Evolutionary conservation across 2,888 invertebrate species (phyloP), one percentile per base, ranked within the genome.

Genomic region (Pseudococcus longispinus): DNA sequence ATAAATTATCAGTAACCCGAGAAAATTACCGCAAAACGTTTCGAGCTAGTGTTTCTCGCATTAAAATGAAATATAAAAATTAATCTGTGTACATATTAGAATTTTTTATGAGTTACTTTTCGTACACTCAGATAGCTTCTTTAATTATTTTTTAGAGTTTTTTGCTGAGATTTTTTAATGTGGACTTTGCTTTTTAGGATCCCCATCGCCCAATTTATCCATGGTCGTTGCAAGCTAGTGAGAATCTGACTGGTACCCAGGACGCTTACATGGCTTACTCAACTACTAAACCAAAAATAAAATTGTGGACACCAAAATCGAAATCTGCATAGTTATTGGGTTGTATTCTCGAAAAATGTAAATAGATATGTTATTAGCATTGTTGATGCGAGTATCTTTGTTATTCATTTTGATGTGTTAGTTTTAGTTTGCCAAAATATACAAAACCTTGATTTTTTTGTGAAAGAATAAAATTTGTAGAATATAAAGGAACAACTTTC

Each of bases 261-360:
- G 91, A 91, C 77, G 94, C 95, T 89, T 99, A 97, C 90, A 94
- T 95, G 89, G 98, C 99, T 0, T 99, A 98, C 91, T 94, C 94
- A 89, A 99, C 99, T 2, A 96, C 96, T 0, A 91, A 91, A 32
- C 94, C 96, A 0, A 99, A 98, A 92, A 93, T 99, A 46, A 93
- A 98, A 90, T 92, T 96, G 2, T 99, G 99, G 99, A 90, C 91
- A 85, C 94, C 94, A 18, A 86, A 86, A 80, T 86, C 86, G 26
- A 80, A 80, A 80, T 20, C 77, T 80, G 23, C 20, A 20, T 80
- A 42, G 13, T 80, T 80, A 13, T 29, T 29, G 9, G 9, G 20
- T 8, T 80, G n/a, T 80, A 80, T 20, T 80, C 26, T 42, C 4
- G 13, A 32, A 80, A 29, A 42, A 13, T 80, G 77, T 80, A 80